Conservation (phyloP, 2,113 vertebrate species). For the Cygnus buccinator region DNA sequence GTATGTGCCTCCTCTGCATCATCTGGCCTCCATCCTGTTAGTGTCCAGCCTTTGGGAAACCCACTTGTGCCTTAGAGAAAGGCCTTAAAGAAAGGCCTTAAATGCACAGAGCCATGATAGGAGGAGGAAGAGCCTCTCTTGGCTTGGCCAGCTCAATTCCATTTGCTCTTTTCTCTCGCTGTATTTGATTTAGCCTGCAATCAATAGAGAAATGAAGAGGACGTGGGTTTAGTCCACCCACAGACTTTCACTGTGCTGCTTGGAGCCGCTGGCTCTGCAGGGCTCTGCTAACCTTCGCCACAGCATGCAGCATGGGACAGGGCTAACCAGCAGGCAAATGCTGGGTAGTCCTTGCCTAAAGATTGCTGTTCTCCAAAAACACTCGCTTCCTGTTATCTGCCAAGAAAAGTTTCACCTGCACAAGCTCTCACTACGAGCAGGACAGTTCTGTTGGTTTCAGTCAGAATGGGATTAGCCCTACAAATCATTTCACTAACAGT, state of each 20-base stretch:
- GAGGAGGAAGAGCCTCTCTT: background rate
- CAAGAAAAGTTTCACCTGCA: background rate
- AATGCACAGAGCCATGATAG: background rate
- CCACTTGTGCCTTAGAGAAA: background rate
- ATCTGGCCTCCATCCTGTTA: background rate
- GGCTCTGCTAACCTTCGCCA: background rate
- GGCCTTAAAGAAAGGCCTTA: background rate
- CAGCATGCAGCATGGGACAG: accelerated
- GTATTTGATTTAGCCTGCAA: background rate
- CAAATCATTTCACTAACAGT: background rate
- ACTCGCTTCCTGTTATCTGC: background rate
- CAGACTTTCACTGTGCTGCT: constrained; percentile 9
- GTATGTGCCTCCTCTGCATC: background rate
- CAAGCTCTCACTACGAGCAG: background rate
- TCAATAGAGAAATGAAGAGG: constrained; percentile 40
- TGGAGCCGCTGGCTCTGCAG: background rate
- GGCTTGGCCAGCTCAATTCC: constrained; percentile 13
- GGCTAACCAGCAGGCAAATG: background rate
- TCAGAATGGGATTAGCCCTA: background rate
- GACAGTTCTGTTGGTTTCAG: background rate
- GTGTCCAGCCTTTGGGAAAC: constrained; percentile 18
- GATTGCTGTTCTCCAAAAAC: constrained; percentile 8
- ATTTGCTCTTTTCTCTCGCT: constrained; percentile 3
- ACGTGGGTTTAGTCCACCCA: constrained; percentile 6
- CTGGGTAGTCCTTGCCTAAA: background rate